A percentile compares a stretch with the other conserved stretches of the same genome.
Conservation (phyloP, 2,113 vertebrate species). For the Dicerorhinus sumatrensis region DNA sequence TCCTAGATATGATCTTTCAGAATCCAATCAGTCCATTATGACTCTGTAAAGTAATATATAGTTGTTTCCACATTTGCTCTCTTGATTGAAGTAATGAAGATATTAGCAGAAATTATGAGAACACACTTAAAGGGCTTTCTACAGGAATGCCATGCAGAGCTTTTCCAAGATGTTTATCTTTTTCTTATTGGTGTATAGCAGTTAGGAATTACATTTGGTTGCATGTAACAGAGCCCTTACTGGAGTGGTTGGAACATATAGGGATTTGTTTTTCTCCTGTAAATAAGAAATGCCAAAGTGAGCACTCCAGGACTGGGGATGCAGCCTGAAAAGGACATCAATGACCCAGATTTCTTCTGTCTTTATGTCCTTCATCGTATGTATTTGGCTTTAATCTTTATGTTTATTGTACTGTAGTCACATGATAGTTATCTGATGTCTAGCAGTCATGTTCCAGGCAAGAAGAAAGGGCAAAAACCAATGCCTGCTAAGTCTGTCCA, state of each 20-base stretch:
- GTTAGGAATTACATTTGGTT: background rate
- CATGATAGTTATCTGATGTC: background rate
- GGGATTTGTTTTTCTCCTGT: background rate
- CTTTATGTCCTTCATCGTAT: background rate
- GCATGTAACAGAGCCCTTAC: constrained; percentile 12
- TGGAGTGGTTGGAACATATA: background rate
- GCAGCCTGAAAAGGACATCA: background rate
- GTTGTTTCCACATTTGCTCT: constrained; percentile 17
- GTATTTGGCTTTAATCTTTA: constrained; percentile 2
- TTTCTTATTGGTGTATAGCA: background rate
- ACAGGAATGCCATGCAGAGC: background rate
- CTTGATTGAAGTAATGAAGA: background rate
- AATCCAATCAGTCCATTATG: background rate
- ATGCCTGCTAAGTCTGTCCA: background rate
- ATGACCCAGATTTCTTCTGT: background rate
- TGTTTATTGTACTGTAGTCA: background rate
- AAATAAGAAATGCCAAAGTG: background rate
- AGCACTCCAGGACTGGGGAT: background rate
- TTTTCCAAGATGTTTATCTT: background rate
- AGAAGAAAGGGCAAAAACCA: background rate
- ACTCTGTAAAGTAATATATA: background rate
- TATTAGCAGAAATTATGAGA: background rate
- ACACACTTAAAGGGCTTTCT: background rate
- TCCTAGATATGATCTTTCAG: background rate
- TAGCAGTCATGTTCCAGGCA: background rate